phyloP scores from a whole-genome alignment of 1,140 invertebrate species.

The Plodia interpunctella region DNA sequence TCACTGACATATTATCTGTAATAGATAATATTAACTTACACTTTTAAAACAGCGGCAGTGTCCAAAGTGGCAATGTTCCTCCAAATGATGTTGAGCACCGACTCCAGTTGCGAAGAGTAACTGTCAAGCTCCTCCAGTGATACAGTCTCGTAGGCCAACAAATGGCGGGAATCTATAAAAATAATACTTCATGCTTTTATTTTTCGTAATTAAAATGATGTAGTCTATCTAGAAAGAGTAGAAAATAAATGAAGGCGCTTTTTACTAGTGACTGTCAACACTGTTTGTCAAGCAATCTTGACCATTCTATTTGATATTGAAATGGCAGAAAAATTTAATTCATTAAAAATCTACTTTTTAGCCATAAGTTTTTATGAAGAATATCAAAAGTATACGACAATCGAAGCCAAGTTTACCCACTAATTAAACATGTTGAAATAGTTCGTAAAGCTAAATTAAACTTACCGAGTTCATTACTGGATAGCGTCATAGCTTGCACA shows the following conservation, averaged over 20 bases:
- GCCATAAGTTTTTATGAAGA: too few relatives aligned
- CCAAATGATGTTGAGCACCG: conserved; percentile 57
- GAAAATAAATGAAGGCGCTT: too few relatives aligned
- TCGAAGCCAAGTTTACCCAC: too few relatives aligned
- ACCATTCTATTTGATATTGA: too few relatives aligned
- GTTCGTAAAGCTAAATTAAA: background rate
- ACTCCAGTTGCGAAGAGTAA: conserved; percentile 51
- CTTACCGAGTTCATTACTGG: conserved; percentile 39
- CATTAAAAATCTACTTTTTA: too few relatives aligned
- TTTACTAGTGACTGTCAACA: too few relatives aligned
- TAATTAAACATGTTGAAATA: background rate
- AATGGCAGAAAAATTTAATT: too few relatives aligned
- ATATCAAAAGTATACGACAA: too few relatives aligned
- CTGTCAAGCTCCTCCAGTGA: conserved; percentile 49
- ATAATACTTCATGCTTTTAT: background rate
- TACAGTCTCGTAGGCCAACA: conserved; percentile 52
- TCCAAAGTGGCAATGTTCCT: conserved; percentile 62
- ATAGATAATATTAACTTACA: conserved; percentile 37
- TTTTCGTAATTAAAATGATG: too few relatives aligned
- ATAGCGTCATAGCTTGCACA: conserved; percentile 50
- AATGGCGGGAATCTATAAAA: conserved; percentile 39
- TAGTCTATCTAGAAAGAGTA: too few relatives aligned
- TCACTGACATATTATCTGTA: conserved; percentile 19
- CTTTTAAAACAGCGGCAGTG: conserved; percentile 30
- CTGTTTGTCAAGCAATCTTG: too few relatives aligned